Conservation (phyloP, 2,113 vertebrate species). For the Seriola dumerili region DNA sequence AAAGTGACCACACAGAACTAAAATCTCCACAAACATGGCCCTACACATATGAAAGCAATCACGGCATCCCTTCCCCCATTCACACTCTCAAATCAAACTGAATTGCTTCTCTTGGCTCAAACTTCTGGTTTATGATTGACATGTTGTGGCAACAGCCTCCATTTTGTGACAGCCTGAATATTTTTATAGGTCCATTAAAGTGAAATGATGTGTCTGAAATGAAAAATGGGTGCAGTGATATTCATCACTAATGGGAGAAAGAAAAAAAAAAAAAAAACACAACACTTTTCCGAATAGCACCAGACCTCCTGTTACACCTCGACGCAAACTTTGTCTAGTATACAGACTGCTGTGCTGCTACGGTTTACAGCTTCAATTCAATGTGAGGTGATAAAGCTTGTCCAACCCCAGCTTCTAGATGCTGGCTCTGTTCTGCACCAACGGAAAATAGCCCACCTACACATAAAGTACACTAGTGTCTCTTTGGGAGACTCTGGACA, state of each 20-base stretch:
- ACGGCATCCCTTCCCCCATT: constrained; percentile 13
- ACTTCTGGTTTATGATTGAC: constrained; percentile 55
- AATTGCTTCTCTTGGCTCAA: constrained; percentile 46
- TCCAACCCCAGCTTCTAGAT: constrained; percentile 2
- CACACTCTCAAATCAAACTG: constrained; percentile 26
- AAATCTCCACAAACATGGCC: constrained; percentile 13
- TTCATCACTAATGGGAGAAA: constrained; percentile 2
- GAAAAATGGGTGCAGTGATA: constrained; percentile 12
- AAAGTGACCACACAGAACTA: background rate
- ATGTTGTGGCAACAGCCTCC: constrained; percentile 34
- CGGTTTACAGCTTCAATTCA: background rate
- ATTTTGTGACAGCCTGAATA: constrained; percentile 50
- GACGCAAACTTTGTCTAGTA: constrained; percentile 11
- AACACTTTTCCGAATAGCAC: background rate
- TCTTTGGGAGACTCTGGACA: constrained; percentile 50
- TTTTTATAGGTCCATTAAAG: constrained; percentile 61
- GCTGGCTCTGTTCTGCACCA: constrained; percentile 7
- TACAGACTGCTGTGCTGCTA: background rate
- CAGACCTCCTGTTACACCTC: constrained; percentile 11
- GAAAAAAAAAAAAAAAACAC: background rate
- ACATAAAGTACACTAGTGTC: constrained; percentile 2
- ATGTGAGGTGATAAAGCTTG: constrained; percentile 20
- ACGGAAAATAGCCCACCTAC: constrained; percentile 27
- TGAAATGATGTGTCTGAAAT: constrained; percentile 41
- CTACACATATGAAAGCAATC: constrained; percentile 72